phyloP scores from a whole-genome alignment of 2,113 vertebrate species.

The Phaethon lepturus region DNA sequence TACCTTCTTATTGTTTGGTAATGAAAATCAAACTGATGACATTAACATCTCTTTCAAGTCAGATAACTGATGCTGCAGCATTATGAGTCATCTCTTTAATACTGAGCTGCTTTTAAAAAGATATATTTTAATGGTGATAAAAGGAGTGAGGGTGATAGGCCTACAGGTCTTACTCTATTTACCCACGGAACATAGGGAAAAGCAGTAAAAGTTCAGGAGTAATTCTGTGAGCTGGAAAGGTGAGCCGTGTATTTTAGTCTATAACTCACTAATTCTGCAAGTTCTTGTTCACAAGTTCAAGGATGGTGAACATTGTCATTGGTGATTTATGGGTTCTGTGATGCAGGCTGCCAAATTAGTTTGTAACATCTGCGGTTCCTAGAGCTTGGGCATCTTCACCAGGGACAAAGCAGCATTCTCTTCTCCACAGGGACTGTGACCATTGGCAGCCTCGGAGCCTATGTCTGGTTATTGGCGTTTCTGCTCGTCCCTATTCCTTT shows the following conservation, averaged over 20 bases:
- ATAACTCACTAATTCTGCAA: background rate
- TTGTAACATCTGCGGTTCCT: background rate
- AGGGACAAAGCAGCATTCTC: background rate
- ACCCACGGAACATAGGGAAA: background rate
- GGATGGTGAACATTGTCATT: background rate
- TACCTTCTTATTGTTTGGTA: conserved; percentile 7
- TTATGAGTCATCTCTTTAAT: conserved; percentile 38
- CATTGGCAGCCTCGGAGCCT: background rate
- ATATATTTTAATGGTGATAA: background rate
- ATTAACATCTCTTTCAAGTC: conserved; percentile 16
- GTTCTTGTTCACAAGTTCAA: background rate
- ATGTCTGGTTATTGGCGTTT: background rate
- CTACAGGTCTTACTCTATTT: background rate
- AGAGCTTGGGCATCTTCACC: background rate
- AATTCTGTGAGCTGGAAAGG: background rate
- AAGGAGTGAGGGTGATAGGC: background rate
- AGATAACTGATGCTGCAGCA: conserved; percentile 16
- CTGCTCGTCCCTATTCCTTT: background rate
- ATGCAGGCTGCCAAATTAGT: background rate
- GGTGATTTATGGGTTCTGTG: background rate
- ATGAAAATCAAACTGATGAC: conserved; percentile 17
- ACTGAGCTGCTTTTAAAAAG: background rate
- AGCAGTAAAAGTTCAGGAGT: background rate
- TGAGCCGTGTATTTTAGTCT: background rate
- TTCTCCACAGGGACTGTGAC: background rate